Conservation (phyloP, 2,888 invertebrate species). For the Nymphalis urticae region DNA sequence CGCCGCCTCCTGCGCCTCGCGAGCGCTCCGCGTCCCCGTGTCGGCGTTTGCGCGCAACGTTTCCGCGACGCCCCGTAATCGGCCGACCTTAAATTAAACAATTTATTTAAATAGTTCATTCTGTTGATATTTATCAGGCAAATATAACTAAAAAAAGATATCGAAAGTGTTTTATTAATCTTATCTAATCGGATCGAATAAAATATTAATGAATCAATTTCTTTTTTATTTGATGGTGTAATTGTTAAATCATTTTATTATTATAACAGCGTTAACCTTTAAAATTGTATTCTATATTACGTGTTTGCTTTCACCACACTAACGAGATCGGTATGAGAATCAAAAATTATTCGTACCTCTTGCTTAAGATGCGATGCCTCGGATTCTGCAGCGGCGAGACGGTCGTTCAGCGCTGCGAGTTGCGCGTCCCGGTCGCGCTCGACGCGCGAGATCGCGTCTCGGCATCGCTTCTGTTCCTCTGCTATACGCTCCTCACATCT, state of each 20-base stretch:
- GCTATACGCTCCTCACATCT: slow-evolving; percentile 87
- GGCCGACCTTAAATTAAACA: slow-evolving; percentile 55
- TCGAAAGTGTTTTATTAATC: slow-evolving; percentile 1
- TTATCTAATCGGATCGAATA: slow-evolving; percentile 6
- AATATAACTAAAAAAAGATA: not conserved
- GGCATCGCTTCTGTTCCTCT: slow-evolving; percentile 92
- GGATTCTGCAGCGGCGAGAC: slow-evolving; percentile 75
- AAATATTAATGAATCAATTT: not conserved
- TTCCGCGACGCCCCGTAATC: slow-evolving; percentile 79
- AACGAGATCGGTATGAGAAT: not conserved
- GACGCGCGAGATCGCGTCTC: slow-evolving; percentile 90
- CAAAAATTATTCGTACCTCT: slow-evolving; percentile 56
- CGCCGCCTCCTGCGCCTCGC: slow-evolving; percentile 78
- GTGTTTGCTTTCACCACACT: not conserved
- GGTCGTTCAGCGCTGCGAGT: slow-evolving; percentile 66
- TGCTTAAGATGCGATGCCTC: slow-evolving; percentile 78
- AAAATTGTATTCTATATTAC: not conserved
- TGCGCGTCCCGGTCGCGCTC: slow-evolving; percentile 88
- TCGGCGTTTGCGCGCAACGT: slow-evolving; percentile 83
- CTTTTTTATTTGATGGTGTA: not conserved
- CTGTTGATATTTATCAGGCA: not conserved
- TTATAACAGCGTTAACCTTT: not conserved
- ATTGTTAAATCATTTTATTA: slow-evolving; percentile 1
- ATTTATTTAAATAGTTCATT: slow-evolving; percentile 35
- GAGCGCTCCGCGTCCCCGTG: slow-evolving; percentile 75